Percentiles rank a stretch among this genome's conserved stretches.
These are phyloP conservation scores for Seriola quinqueradiata DNA, from an alignment of 2,113 vertebrate genomes.

Conservation along the genomic window DNA sequence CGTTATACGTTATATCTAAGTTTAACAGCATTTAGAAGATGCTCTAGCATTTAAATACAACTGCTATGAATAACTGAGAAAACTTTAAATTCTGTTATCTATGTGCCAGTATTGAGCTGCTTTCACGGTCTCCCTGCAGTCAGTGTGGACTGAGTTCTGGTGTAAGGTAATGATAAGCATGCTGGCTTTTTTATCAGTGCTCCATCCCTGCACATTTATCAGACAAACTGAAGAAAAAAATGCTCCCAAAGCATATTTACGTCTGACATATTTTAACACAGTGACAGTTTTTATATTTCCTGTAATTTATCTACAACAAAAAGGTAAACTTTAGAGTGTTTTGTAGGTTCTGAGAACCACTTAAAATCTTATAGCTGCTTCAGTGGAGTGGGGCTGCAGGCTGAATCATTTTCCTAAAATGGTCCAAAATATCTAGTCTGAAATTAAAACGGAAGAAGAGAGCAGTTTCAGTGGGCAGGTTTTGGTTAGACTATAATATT, in stretches of 20 bases:
- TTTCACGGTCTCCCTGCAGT: no score
- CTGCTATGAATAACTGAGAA: not conserved
- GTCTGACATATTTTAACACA: no score
- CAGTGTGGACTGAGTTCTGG: not conserved
- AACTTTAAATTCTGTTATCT: no score
- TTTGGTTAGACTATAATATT: slow-evolving; percentile 2
- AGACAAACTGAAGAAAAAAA: no score
- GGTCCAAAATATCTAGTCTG: slow-evolving; percentile 15
- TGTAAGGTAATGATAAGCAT: not conserved
- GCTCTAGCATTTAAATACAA: not conserved
- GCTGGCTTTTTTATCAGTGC: not conserved
- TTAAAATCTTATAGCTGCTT: not conserved
- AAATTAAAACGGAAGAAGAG: not conserved
- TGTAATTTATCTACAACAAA: no score
- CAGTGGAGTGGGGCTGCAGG: not conserved
- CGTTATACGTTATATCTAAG: no score
- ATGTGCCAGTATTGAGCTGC: no score
- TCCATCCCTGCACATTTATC: not conserved
- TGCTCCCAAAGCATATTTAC: no score
- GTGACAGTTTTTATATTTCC: no score
- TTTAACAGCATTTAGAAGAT: not conserved
- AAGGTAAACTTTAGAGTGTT: no score
- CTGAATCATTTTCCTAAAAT: slow-evolving; percentile 18
- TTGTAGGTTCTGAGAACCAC: no score
- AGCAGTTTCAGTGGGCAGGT: not conserved